phyloP scores from a whole-genome alignment of 2,888 invertebrate species.

The Leptopilina myrica region DNA sequence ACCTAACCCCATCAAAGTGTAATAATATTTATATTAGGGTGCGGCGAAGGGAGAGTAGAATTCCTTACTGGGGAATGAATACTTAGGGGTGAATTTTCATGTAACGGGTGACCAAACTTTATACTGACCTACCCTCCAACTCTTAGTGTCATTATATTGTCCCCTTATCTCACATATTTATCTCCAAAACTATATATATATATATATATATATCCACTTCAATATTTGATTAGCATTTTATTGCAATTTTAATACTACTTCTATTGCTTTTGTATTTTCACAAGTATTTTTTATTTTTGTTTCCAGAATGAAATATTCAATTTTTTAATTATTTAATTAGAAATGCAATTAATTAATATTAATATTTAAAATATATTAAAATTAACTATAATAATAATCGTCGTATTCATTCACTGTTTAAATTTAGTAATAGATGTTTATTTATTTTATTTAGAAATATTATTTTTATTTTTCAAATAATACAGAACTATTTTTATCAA shows the following conservation, averaged over 20 bases:
- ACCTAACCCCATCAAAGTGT: constrained; percentile 77
- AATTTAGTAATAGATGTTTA: too few relatives aligned
- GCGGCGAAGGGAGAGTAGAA: constrained; percentile 68
- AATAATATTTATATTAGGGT: constrained; percentile 77
- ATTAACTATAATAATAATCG: too few relatives aligned
- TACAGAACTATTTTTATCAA: too few relatives aligned
- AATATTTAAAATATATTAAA: too few relatives aligned
- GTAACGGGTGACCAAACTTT: constrained; percentile 48
- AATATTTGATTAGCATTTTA: not conserved
- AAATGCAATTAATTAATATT: too few relatives aligned
- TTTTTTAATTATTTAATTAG: too few relatives aligned
- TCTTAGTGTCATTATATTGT: not conserved
- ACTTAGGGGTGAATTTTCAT: constrained; percentile 58
- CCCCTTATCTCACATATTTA: not conserved
- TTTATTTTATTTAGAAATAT: too few relatives aligned
- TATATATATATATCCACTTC: not conserved
- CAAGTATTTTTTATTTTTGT: too few relatives aligned
- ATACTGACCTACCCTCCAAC: constrained; percentile 24
- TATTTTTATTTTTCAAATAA: too few relatives aligned
- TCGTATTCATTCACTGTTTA: too few relatives aligned
- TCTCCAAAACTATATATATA: not conserved
- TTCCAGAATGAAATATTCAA: too few relatives aligned
- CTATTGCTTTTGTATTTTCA: too few relatives aligned
- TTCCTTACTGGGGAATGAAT: constrained; percentile 61
- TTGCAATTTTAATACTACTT: not conserved